Evolutionary conservation across 2,797 vertebrate genomes (phyloP), one percentile per base, ranked within the genome.

Genomic region (Erithacus rubecula): DNA sequence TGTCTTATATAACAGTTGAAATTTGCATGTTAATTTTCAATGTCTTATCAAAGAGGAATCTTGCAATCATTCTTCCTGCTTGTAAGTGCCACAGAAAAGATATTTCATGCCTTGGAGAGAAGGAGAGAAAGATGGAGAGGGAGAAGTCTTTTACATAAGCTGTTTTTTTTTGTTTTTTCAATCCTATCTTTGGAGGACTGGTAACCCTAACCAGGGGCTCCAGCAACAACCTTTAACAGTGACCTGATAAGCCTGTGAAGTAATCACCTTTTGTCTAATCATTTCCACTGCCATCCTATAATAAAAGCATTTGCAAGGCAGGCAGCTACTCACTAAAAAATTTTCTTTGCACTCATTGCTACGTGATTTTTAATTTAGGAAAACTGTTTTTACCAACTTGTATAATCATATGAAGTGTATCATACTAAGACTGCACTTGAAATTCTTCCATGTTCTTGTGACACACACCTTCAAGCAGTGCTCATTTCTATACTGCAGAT

Each of bases 241-340:
- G 29, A 6, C 53, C 74, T 94, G 83, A 89, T 94, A 92, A 94
- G 74, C 80, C 46, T 55, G 26, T 82, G 83, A 81, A 95, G 49
- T 87, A 82, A 80, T 78, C 84, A 30, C 39, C 51, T 64, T 90
- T 82, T 76, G 70, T 94, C 77, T 94, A 87, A 93, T 96, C n/a
- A 69, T 81, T 94, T 93, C 84, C 63, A 81, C 37, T 6, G 1
- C 58, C 23, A 5, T 91, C 46, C 80, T 89, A 24, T 24, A 86
- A 30, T 68, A 68, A 87, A 90, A 89, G n/a, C n/a, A 67, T 70
- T 87, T 79, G 14, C 64, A 67, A 64, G 41, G 68, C 34, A 34
- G 19, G n/a, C 14, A 79, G 13, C 21, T 51, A 53, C n/a, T 65
- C 37, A 22, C 11, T 47, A 51, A 88, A 30, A 19, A 29, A 0